Evolutionary conservation across 2,113 vertebrate genomes (phyloP), one percentile per base, ranked within the genome.

Genomic region (Xenopus borealis): DNA sequence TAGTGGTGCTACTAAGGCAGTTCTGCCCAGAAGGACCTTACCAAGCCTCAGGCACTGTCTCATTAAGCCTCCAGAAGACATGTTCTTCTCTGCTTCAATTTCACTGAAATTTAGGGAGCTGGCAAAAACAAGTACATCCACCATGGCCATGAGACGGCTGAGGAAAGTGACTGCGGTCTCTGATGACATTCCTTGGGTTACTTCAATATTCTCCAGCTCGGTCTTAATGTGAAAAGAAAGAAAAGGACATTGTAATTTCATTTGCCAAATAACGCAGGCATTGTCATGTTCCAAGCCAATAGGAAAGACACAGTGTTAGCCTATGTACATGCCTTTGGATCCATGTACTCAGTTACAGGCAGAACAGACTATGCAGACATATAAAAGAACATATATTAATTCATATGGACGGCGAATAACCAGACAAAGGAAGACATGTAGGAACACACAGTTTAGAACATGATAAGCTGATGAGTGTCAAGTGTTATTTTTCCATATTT

Each of bases 71-170:
- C 97, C 97, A 17, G 97, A 95, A 72, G 97, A 98, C 96, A 99
- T 98, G 87, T 99, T 98, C 85, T 98, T 99, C 87, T 98, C 96
- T 10, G 96, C 96, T 88, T 98, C 97, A 30, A 99, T 98, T 86
- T 99, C 95, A 80, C 95, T 97, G 85, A 99, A 99, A 91, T 98
- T 99, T 72, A 98, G 93, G 71, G 97, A 98, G 63, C 96, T 98
- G 66, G 95, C 95, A 84, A 98, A 98, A 23, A 99, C 97, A 78
- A 99, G 84, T 6, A 97, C 96, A 75, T 99, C 97, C 62, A 98
- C 97, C 95, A 99, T 94, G 8, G 96, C 94, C 96, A 99, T 98
- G 85, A 99, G 91, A 19, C 97, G 93, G 70, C 93, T 94, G 80
- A 99, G 93, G 84, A 99, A 98, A 53, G 95, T 95, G 75, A 97